Evolutionary conservation across 2,888 invertebrate genomes (phyloP).

Genomic region (Tetragnatha montana): DNA sequence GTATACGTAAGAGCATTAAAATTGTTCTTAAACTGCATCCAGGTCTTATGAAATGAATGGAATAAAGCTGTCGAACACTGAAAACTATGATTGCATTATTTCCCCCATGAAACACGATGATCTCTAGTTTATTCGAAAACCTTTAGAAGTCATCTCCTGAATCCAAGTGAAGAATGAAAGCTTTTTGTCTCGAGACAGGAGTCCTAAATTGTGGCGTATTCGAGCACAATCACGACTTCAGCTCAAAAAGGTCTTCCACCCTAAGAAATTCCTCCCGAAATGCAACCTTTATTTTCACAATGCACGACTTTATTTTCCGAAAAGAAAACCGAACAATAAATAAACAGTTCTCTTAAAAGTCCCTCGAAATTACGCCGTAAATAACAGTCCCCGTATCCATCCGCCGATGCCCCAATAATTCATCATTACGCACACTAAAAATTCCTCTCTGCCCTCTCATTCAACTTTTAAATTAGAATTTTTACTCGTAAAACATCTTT

Average conservation of each 20-base stretch:
- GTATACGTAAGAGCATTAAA: too few relatives aligned
- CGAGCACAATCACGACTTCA: too few relatives aligned
- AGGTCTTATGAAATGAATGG: too few relatives aligned
- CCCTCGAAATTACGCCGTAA: background rate
- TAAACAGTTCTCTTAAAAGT: background rate
- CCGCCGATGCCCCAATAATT: background rate
- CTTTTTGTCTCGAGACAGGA: too few relatives aligned
- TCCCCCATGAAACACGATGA: too few relatives aligned
- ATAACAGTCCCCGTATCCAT: background rate
- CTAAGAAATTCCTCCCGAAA: background rate
- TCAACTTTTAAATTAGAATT: constrained; percentile 35
- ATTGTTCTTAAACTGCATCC: too few relatives aligned
- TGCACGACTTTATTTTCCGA: background rate
- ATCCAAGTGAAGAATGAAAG: too few relatives aligned
- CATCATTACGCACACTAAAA: background rate
- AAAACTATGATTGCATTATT: too few relatives aligned
- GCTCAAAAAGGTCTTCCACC: background rate
- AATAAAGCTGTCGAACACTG: too few relatives aligned
- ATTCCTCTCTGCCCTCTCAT: background rate
- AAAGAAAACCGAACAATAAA: background rate
- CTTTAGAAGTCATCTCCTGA: too few relatives aligned
- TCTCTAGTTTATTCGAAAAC: too few relatives aligned
- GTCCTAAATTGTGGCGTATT: too few relatives aligned
- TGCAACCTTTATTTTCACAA: background rate
- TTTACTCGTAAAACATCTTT: constrained; percentile 35